These are phyloP conservation scores for Calcarius lapponicus DNA, from an alignment of 2,797 vertebrate genomes.

Conservation along the genomic window DNA sequence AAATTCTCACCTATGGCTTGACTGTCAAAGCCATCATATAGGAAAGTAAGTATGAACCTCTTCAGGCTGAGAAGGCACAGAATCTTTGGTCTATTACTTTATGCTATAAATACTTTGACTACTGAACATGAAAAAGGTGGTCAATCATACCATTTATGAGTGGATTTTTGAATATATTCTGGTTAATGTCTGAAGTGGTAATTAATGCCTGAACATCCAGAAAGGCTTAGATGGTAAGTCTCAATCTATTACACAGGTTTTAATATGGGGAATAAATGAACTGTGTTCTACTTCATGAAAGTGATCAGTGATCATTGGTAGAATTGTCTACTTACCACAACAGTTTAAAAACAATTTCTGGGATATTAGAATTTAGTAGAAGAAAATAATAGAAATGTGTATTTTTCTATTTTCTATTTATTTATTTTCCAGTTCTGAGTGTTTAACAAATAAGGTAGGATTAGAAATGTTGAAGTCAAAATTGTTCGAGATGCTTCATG, in stretches of 20 bases:
- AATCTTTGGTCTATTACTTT: background rate
- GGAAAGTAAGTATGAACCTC: background rate
- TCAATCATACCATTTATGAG: background rate
- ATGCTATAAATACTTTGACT: background rate
- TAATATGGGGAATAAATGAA: background rate
- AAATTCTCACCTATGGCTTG: background rate
- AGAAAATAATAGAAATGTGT: background rate
- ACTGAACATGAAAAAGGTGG: background rate
- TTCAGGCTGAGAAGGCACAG: background rate
- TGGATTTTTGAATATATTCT: background rate
- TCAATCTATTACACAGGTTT: background rate
- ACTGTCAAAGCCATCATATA: background rate
- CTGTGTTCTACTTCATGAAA: background rate
- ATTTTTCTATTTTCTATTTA: background rate
- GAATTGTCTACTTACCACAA: background rate
- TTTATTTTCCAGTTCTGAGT: background rate
- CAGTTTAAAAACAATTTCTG: background rate
- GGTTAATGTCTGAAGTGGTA: background rate
- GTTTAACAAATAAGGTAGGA: background rate
- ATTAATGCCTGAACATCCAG: background rate
- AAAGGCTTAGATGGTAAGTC: background rate
- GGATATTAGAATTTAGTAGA: background rate
- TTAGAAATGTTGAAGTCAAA: background rate
- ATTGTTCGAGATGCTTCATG: background rate
- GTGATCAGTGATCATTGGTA: background rate